Base-by-base conservation (phyloP, 2,797 vertebrate genomes). In the Adrianichthys oophorus region DNA sequence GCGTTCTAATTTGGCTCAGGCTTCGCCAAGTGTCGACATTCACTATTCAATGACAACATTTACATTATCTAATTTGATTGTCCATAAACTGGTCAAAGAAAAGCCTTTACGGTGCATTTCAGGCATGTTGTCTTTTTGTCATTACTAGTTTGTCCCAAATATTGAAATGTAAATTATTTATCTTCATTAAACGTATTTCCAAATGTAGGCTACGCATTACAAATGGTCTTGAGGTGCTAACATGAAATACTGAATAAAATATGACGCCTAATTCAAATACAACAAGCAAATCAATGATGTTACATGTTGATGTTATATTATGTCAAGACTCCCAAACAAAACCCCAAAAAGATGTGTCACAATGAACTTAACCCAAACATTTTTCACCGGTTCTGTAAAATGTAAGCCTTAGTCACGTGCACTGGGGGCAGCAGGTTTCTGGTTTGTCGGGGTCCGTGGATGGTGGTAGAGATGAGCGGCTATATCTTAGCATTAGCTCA, bases 1-100 rank as follows among this genome's bases (percentile, higher is more conserved):
- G 24, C 41, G n/a, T 23, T 59, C 17, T 55, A 46, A 58, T 63
- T 44, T 54, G 21, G 18, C 55, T 14, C 14, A 15, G 41, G 52
- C 37, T 1, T 4, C 46, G 44, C n/a, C 15, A 43, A 24, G 0
- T 59, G 54, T 68, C n/a, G 63, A 44, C 41, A 41, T 40, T 62
- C 37, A 41, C 60, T 62, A 56, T 16, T 15, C 3, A 14, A 17
- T 3, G 41, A 46, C 42, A 49, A 41, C 4, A 19, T 32, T 48
- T 40, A 48, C 44, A 49, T 65, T 3, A 49, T 41, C 6, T 2
- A 2, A 23, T 41, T n/a, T 55, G 26, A 50, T 18, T 41, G 10
- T 6, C 19, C 21, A 15, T 50, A 44, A 54, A 63, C 46, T 45
- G 26, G 2, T 15, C n/a, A 37, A 40, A 14, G 16, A 47, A 47